phyloP scores from a whole-genome alignment of 1,140 invertebrate species.

The Panonychus citri region DNA sequence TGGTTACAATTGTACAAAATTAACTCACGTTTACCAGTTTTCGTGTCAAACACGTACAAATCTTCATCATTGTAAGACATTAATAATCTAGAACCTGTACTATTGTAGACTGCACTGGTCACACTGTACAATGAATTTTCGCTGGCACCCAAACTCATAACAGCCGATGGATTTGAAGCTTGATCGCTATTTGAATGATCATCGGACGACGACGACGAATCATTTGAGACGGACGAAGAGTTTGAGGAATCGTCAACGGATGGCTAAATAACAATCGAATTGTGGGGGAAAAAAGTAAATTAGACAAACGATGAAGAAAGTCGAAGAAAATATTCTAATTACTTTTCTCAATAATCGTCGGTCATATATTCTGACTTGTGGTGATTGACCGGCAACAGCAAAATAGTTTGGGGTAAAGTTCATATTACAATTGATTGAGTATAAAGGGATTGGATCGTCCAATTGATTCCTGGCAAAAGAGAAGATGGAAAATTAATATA shows the following conservation, averaged over 20 bases:
- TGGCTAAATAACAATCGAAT: too few relatives aligned
- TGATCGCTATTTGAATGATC: too few relatives aligned
- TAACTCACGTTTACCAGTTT: conserved; percentile 18
- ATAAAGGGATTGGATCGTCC: conserved; percentile 35
- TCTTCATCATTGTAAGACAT: conserved; percentile 81
- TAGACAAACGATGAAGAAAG: too few relatives aligned
- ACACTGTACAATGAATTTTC: neutral
- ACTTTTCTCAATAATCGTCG: too few relatives aligned
- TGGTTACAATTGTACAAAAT: too few relatives aligned
- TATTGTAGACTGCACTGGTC: neutral
- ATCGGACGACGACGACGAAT: too few relatives aligned
- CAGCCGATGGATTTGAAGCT: neutral
- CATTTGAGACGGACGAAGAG: too few relatives aligned
- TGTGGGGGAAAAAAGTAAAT: too few relatives aligned
- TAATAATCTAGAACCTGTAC: conserved; percentile 28
- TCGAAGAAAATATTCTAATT: too few relatives aligned
- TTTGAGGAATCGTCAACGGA: too few relatives aligned
- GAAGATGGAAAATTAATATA: too few relatives aligned
- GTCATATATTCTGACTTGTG: conserved; percentile 19
- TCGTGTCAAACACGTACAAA: conserved; percentile 69
- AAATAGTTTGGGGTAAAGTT: conserved; percentile 42
- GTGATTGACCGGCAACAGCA: conserved; percentile 46
- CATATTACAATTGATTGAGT: conserved; percentile 66
- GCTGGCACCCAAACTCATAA: too few relatives aligned
- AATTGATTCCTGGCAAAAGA: neutral